Conservation (phyloP, 2,888 invertebrate species). For the Prenolepis imparis region DNA sequence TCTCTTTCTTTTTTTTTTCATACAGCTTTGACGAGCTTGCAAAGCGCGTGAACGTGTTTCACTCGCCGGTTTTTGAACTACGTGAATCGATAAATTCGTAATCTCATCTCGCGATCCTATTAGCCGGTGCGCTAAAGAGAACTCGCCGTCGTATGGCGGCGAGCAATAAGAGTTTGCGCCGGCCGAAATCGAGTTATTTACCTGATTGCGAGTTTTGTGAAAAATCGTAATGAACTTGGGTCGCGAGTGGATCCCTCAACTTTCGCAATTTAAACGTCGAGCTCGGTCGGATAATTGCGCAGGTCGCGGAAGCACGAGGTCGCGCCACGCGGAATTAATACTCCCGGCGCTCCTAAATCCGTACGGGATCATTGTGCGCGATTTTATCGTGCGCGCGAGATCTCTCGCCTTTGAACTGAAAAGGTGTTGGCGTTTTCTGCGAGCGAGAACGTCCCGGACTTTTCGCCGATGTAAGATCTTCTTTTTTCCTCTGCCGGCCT, state of each 20-base stretch:
- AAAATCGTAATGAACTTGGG: constrained; percentile 56
- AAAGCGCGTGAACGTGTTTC: constrained; percentile 30
- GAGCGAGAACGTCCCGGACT: not conserved
- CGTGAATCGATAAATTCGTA: constrained; percentile 55
- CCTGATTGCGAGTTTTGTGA: constrained; percentile 58
- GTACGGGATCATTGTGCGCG: constrained; percentile 27
- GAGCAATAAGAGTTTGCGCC: constrained; percentile 54
- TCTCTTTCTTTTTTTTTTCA: not conserved
- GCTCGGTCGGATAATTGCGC: constrained; percentile 46
- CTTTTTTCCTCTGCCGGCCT: not conserved
- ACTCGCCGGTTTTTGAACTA: constrained; percentile 38
- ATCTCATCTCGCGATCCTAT: constrained; percentile 48
- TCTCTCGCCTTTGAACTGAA: not conserved
- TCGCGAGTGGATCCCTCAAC: constrained; percentile 51
- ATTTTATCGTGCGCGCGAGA: constrained; percentile 42
- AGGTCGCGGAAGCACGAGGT: constrained; percentile 39
- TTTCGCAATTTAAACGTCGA: constrained; percentile 61
- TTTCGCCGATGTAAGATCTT: not conserved
- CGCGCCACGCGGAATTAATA: constrained; percentile 43
- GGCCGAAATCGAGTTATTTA: constrained; percentile 55
- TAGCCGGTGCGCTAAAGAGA: constrained; percentile 45
- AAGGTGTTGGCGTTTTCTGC: constrained; percentile 1
- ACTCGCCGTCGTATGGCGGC: constrained; percentile 43
- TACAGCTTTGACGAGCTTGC: constrained; percentile 13
- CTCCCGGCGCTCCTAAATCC: constrained; percentile 20